These are phyloP conservation scores for Tautogolabrus adspersus DNA, from an alignment of 2,113 vertebrate species.

Conservation along the genomic window DNA sequence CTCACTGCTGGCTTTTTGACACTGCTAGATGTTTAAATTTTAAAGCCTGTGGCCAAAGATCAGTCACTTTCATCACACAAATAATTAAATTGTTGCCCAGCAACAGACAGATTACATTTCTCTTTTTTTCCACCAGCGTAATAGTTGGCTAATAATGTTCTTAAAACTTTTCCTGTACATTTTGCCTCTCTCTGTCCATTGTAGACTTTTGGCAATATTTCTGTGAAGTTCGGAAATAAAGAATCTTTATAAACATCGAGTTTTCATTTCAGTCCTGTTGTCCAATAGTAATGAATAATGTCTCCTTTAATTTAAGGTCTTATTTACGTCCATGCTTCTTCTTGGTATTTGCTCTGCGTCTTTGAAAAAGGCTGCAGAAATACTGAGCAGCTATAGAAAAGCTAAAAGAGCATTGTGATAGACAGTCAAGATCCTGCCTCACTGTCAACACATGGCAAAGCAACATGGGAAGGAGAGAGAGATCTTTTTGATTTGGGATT, in stretches of 20 bases:
- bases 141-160: neutral
- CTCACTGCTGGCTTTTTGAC: constrained; percentile 56
- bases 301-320: neutral
- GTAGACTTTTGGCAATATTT: neutral
- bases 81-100: constrained; percentile 1
- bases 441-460: constrained; percentile 21
- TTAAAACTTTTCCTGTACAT: neutral
- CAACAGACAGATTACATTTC: neutral
- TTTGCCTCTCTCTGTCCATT: neutral
- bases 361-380: neutral
- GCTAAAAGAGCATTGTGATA: constrained; percentile 5
- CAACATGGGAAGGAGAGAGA: constrained; percentile 25
- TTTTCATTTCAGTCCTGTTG: no score
- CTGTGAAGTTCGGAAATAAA: no score
- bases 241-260: no score
- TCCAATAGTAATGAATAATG: neutral
- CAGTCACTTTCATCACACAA: constrained; percentile 15
- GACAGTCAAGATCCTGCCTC: constrained; percentile 18
- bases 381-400: constrained; percentile 17
- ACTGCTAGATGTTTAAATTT: constrained; percentile 51
- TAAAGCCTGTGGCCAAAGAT: constrained; percentile 47
- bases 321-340: neutral
- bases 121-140: no score
- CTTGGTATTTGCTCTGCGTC: constrained; percentile 3
- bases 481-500: constrained; percentile 59